Percentiles rank a stretch among this genome's conserved stretches.
phyloP scores from a whole-genome alignment of 2,113 vertebrate species.

The Leptocoma aspasia region DNA sequence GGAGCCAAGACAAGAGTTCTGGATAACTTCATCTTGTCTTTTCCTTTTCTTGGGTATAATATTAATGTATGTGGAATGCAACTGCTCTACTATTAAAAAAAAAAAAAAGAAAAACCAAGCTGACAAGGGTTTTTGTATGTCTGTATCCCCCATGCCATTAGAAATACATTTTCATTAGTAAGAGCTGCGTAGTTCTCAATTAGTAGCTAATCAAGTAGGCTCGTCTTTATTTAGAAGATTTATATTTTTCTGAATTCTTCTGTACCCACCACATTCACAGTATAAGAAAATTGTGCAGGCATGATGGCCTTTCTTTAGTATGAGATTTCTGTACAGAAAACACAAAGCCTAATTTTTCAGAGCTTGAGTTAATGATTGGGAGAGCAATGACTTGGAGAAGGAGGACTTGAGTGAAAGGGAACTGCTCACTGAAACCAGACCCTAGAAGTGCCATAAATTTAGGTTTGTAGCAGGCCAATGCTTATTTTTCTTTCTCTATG shows the following conservation, averaged over 20 bases:
- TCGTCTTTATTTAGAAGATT: background rate
- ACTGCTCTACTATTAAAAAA: background rate
- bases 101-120: background rate
- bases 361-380: background rate
- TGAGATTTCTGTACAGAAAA: background rate
- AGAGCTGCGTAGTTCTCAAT: background rate
- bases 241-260: background rate
- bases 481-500: background rate
- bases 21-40: background rate
- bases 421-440: conserved; percentile 1
- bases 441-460: background rate
- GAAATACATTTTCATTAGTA: background rate
- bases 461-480: background rate
- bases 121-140: background rate
- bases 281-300: background rate
- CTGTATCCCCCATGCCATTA: background rate
- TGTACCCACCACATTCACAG: background rate
- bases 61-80: background rate
- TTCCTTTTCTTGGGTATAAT: background rate
- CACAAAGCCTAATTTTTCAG: background rate
- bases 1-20: background rate
- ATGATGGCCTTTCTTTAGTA: background rate
- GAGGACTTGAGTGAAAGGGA: conserved; percentile 10
- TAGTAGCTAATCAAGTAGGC: background rate
- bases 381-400: background rate